Base-by-base conservation (phyloP, 2,888 invertebrate species). In the Meghimatium bilineatum region DNA sequence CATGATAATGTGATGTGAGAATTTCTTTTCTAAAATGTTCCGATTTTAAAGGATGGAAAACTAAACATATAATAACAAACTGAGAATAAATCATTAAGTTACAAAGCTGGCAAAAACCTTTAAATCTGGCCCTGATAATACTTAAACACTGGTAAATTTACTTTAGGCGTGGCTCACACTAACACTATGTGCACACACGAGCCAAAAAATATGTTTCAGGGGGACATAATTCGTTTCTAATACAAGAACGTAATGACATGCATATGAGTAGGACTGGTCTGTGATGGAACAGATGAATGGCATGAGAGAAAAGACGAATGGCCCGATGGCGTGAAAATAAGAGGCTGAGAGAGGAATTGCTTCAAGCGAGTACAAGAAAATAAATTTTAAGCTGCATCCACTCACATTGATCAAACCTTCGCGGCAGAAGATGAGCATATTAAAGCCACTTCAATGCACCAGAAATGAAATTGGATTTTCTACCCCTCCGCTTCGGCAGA, bases 401-500 rank as follows among this genome's bases (percentile, higher is more conserved):
- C 80, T 80, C 56, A 52, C 63, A 80, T 80, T 80, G 80, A 80
- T 72, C 80, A 71, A 71, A 49, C 49, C 56, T 52, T 60, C 67
- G 71, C 52, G 69, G 80, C 71, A 71, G 29, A 52, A 52, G 71
- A 80, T 72, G 80, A 56, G 80, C 80, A 80, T 80, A 80, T 80
- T 80, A 80, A 80, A 80, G 71, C 80, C 80, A 80, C 71, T 69
- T 71, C 67, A 52, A 49, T 71, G 80, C 80, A 79, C 67, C 66
- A 67, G 79, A 79, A 79, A 79, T 79, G 79, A 79, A 79, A 79
- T 79, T 79, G 67, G 79, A 79, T 79, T 79, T 79, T 67, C 44
- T 79, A 44, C 67, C 44, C 49, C 77, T n/a, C 36, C 60, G 63
- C 38, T 60, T n/a, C 36, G 17, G 23, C 49, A 52, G 52, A 74